phyloP scores from a whole-genome alignment of 2,888 invertebrate genomes.

The Melikaiella ostensackeni region DNA sequence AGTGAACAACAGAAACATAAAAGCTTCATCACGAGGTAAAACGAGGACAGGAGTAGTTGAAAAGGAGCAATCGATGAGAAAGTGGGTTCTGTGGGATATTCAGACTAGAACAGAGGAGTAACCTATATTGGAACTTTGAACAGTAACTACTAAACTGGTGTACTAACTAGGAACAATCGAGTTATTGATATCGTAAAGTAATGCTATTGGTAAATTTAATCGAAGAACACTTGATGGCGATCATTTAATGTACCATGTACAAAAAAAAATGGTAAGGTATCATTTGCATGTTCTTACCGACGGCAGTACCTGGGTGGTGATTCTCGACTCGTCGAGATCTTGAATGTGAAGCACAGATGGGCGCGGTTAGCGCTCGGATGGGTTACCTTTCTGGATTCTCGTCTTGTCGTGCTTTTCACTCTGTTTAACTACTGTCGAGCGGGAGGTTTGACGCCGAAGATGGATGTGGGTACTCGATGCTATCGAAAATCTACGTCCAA shows the following conservation, averaged over 20 bases:
- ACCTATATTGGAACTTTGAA: slow-evolving; percentile 1
- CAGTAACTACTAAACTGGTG: slow-evolving; percentile 9
- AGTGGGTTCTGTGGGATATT: slow-evolving; percentile 11
- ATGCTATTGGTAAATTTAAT: not conserved
- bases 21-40: slow-evolving; percentile 19
- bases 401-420: no score
- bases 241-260: not conserved
- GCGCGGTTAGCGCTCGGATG: no score
- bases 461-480: no score
- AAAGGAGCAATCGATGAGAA: slow-evolving; percentile 34
- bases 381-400: no score
- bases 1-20: slow-evolving; percentile 35
- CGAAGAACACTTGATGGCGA: not conserved
- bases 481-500: no score
- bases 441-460: no score
- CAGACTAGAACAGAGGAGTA: not conserved
- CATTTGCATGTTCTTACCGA: not conserved
- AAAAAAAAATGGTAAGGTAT: not conserved
- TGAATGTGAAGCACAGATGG: no score
- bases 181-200: not conserved
- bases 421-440: no score
- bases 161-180: slow-evolving; percentile 25
- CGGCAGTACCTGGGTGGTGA: no score
- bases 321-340: no score
- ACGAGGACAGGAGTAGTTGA: slow-evolving; percentile 33